Evolutionary conservation across 2,797 vertebrate species (phyloP).

Genomic region (Sebastes hubbsi): DNA sequence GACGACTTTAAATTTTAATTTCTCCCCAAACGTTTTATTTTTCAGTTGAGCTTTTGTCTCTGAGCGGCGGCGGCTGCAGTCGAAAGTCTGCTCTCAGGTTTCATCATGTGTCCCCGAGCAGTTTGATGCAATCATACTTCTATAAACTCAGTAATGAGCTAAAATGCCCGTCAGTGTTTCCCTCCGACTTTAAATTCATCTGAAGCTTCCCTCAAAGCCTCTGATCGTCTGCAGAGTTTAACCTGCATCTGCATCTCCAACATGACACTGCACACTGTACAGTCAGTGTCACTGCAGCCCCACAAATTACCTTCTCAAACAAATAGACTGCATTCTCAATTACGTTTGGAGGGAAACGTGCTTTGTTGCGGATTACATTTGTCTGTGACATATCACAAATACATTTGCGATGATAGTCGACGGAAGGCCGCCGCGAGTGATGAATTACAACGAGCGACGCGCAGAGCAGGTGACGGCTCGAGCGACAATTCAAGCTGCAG

Average conservation of each 20-base stretch:
- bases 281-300: too few species aligned
- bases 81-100: neutral
- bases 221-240: neutral
- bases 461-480: too few species aligned
- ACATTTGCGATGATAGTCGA: too few species aligned
- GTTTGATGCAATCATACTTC: neutral
- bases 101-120: constrained; percentile 1
- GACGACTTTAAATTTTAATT: neutral
- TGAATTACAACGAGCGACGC: too few species aligned
- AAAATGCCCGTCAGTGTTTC: neutral
- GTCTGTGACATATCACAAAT: too few species aligned
- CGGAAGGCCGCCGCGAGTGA: too few species aligned
- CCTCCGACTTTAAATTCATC: neutral
- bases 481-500: too few species aligned
- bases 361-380: too few species aligned
- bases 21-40: neutral
- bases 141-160: neutral
- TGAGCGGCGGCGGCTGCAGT: neutral
- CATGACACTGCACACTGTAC: too few species aligned
- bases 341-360: too few species aligned
- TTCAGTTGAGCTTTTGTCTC: neutral
- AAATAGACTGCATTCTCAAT: too few species aligned
- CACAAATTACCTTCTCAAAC: too few species aligned
- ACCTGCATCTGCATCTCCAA: neutral
- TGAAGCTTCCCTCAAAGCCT: neutral